These are phyloP conservation scores for Papilio protenor DNA, from an alignment of 2,888 invertebrate genomes.

Conservation along the genomic window DNA sequence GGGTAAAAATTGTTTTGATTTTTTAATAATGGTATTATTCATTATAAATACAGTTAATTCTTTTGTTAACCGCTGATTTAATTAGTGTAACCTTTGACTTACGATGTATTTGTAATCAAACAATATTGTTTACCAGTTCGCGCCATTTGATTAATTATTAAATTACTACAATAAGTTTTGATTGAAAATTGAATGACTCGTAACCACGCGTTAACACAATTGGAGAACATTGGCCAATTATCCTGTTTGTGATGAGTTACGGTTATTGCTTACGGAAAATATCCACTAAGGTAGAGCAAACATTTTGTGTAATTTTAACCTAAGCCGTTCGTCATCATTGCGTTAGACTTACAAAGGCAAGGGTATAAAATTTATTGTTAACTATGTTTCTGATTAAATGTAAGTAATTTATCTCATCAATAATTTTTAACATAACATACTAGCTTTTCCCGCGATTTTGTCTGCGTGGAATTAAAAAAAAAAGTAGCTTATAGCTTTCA, in stretches of 20 bases:
- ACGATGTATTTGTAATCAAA: conserved; percentile 49
- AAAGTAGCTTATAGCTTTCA: too few relatives aligned
- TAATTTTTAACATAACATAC: not conserved
- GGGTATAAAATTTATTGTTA: not conserved
- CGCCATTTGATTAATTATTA: conserved; percentile 52
- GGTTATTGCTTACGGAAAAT: conserved; percentile 58
- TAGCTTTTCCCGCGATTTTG: not conserved
- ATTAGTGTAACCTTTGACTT: conserved; percentile 45
- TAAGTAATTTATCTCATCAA: not conserved
- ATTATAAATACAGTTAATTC: conserved; percentile 33
- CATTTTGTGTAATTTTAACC: conserved; percentile 51
- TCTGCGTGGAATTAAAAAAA: too few relatives aligned
- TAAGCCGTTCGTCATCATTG: conserved; percentile 54
- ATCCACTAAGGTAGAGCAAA: conserved; percentile 47
- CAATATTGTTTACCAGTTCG: conserved; percentile 52
- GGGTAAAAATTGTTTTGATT: conserved; percentile 22
- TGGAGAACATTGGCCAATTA: conserved; percentile 69
- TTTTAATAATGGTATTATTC: conserved; percentile 36
- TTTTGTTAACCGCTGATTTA: conserved; percentile 40
- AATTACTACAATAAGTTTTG: conserved; percentile 50
- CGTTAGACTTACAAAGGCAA: not conserved
- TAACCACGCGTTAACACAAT: conserved; percentile 50
- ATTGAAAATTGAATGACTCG: conserved; percentile 51
- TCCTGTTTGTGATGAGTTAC: conserved; percentile 67
- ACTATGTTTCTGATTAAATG: not conserved